Base-by-base conservation (phyloP, 2,113 vertebrate genomes). In the Prinia subflava region DNA sequence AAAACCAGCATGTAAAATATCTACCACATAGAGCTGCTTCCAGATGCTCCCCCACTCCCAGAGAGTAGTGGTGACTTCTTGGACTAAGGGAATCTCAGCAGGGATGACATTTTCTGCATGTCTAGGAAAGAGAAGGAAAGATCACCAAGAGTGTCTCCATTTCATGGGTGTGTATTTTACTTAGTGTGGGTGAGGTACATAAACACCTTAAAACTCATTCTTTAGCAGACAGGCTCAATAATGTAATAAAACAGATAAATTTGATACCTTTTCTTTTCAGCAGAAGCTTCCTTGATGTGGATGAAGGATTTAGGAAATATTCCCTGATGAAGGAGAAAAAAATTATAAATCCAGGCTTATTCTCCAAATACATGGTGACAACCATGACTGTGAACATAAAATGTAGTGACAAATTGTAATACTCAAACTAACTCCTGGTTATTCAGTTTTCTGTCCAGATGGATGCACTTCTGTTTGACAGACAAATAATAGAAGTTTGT, bases 41-140 rank as follows among this genome's bases (percentile, higher is more conserved):
- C 99, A 99, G 95, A 99, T 99, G 97, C 97, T 99, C 28, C 99
- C 99, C 99, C 99, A 99, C 94, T 99, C 99, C 93, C 99, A 98
- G 50, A 99, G 96, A 4, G 99, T 99, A 8, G 98, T 98, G 78
- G 99, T 99, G 92, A 99, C 99, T 97, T 99, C 99, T 95, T 99
- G 99, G 50, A 99, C 99, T 97, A 99, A 96, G 74, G 99, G 99
- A 96, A 99, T 99, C 97, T 99, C 99, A 64, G 98, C 97, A 83
- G 98, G 98, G 16, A 98, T 93, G 89, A 98, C 95, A 53, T 98
- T 97, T 97, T 99, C 99, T 11, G 97, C 94, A 64, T 98, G 97
- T 91, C 99, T 99, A 83, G 78, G 41, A 67, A 84, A 82, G 59
- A 64, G 27, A 68, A 71, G 77, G n/a, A 82, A 59, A 49, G 31